A percentile compares a stretch with the other conserved stretches of the same genome.
Conservation (phyloP, 2,888 invertebrate genomes). For the Fragum fragum region DNA sequence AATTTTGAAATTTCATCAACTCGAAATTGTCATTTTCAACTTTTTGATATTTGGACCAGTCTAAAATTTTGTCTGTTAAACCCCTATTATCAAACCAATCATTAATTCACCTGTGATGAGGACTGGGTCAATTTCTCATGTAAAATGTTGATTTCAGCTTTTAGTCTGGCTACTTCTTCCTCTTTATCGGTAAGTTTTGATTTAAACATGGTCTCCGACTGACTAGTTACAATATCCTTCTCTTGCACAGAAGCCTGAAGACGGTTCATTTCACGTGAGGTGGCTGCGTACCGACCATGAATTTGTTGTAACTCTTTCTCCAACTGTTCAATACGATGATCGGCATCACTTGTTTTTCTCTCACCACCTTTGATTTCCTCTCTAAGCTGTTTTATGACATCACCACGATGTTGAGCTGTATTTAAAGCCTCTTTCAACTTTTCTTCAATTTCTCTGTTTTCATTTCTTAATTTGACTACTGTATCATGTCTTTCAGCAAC, state of each 20-base stretch:
- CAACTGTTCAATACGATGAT: conserved; percentile 75
- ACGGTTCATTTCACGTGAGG: conserved; percentile 81
- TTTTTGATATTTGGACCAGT: too few relatives aligned
- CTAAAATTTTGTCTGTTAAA: too few relatives aligned
- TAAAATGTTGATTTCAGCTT: conserved; percentile 81
- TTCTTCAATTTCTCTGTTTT: conserved; percentile 82
- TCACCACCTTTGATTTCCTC: conserved; percentile 81
- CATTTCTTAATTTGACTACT: conserved; percentile 80
- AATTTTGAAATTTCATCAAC: too few relatives aligned
- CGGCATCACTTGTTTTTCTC: conserved; percentile 73
- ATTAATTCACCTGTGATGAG: conserved; percentile 74
- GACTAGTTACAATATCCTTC: conserved; percentile 77
- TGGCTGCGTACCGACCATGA: conserved; percentile 75
- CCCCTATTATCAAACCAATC: too few relatives aligned
- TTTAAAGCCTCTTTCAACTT: conserved; percentile 82
- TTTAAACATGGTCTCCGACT: conserved; percentile 80
- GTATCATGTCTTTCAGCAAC: conserved; percentile 84
- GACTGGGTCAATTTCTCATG: conserved; percentile 82
- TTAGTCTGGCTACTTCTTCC: conserved; percentile 79
- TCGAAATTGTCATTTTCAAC: too few relatives aligned
- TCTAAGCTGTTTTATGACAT: conserved; percentile 81
- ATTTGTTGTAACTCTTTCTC: conserved; percentile 78
- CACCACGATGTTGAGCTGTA: conserved; percentile 82
- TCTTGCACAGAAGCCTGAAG: conserved; percentile 83
- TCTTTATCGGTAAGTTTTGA: conserved; percentile 81